These are phyloP conservation scores for Mormyrus iriodes DNA, from an alignment of 2,113 vertebrate genomes.

Conservation along the genomic window DNA sequence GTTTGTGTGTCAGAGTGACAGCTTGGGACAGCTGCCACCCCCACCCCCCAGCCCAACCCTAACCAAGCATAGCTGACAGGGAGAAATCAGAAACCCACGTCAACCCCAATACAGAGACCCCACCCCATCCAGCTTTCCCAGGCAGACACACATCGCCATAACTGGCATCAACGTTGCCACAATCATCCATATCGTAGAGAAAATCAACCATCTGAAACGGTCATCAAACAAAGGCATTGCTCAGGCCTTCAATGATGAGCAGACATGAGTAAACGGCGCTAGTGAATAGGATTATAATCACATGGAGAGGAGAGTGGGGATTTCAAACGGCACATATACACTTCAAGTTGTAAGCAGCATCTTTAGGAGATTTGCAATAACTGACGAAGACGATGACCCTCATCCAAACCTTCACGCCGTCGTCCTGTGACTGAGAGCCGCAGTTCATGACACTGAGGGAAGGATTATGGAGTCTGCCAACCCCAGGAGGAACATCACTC, in stretches of 20 bases:
- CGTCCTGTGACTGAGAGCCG: not conserved
- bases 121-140: not conserved
- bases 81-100: conserved; percentile 18
- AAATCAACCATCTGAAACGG: not conserved
- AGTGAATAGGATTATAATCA: not conserved
- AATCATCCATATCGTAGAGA: not conserved
- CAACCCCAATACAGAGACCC: not conserved
- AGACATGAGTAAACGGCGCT: not conserved
- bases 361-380: not conserved
- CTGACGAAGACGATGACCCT: not conserved
- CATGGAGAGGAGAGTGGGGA: not conserved
- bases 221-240: not conserved
- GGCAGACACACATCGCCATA: not conserved
- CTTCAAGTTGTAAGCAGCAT: not conserved
- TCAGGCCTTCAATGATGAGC: not conserved
- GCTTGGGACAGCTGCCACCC: conserved; percentile 49
- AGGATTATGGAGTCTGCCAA: not conserved
- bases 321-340: not conserved
- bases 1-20: conserved; percentile 30
- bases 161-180: not conserved
- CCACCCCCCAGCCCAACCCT: not conserved
- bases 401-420: not conserved
- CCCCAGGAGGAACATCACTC: not conserved
- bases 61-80: conserved; percentile 6
- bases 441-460: not conserved